Evolutionary conservation across 2,113 vertebrate genomes (phyloP), one percentile per base, ranked within the genome.

Genomic region (Danionella cerebrum): DNA sequence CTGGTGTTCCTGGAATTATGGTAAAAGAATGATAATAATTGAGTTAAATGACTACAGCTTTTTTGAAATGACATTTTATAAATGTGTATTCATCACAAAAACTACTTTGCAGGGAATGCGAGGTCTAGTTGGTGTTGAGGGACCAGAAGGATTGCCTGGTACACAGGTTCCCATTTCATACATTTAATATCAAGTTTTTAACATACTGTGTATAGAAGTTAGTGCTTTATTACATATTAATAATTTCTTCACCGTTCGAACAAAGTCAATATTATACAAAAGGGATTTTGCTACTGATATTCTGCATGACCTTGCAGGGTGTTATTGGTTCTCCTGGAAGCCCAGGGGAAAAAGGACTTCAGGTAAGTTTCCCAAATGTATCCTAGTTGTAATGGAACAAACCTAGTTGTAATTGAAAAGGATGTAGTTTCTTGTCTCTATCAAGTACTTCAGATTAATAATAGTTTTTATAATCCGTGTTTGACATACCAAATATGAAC

Each of bases 141-240:
- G 84, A 72, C 59, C 81, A 74, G 84, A 86, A 79, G 84, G 84
- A 86, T 85, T 85, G 83, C 84, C 84, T 80, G 84, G 84, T 86
- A 86, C 78, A 86, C 84, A 86, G 84, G 84, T 86, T 86, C 84
- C 84, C 83, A 82, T 84, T 80, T 79, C 79, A 80, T 82, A 80
- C 75, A 69, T 84, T 79, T 60, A 60, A 60, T 60, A 45, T 60
- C 39, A 45, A 8, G 39, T 60, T 31, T 31, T 29, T 29, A 16
- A 12, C 39, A 2, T 27, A 59, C 8, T 24, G 3, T 58, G 1
- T 27, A 59, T 4, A 42, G 22, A 19, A 58, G 12, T 27, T 45
- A 13, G 25, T 38, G 54, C 39, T 6, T 65, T 9, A 24, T 41
- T 5, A 38, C n/a, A 69, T 63, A 8, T 45, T 1, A n/a, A 3